phyloP scores from a whole-genome alignment of 2,888 invertebrate species.

The Cistogaster globosa region DNA sequence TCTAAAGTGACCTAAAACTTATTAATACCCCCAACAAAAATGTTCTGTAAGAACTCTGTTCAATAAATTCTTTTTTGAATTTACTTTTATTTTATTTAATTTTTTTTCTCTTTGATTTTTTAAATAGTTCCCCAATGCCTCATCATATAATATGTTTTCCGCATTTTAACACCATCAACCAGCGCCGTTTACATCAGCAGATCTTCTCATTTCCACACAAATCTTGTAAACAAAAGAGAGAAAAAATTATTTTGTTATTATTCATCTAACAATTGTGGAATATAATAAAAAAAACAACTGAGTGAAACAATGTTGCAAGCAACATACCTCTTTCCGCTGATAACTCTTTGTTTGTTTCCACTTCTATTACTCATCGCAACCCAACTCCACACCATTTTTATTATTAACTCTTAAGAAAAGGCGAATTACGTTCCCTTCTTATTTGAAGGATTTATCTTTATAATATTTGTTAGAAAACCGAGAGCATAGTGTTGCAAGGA shows the following conservation, averaged over 20 bases:
- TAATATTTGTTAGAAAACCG: background rate
- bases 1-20: no score
- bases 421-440: conserved; percentile 14
- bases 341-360: conserved; percentile 35
- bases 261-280: conserved; percentile 55
- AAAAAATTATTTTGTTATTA: conserved; percentile 60
- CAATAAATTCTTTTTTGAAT: conserved; percentile 57
- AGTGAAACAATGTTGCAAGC: conserved; percentile 37
- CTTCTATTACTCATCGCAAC: conserved; percentile 48
- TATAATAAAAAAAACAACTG: conserved; percentile 1
- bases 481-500: conserved; percentile 48
- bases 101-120: conserved; percentile 32
- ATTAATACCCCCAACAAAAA: conserved; percentile 6
- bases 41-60: background rate
- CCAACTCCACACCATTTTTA: conserved; percentile 39
- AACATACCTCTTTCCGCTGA: conserved; percentile 34
- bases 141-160: conserved; percentile 62
- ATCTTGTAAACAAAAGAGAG: conserved; percentile 5
- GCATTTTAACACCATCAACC: conserved; percentile 24
- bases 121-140: conserved; percentile 68
- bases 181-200: background rate
- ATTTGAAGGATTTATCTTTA: no score
- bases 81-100: no score
- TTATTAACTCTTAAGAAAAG: conserved; percentile 42
- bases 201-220: conserved; percentile 18